phyloP scores from a whole-genome alignment of 1,140 invertebrate genomes.

The Panagrolaimus sp. region DNA sequence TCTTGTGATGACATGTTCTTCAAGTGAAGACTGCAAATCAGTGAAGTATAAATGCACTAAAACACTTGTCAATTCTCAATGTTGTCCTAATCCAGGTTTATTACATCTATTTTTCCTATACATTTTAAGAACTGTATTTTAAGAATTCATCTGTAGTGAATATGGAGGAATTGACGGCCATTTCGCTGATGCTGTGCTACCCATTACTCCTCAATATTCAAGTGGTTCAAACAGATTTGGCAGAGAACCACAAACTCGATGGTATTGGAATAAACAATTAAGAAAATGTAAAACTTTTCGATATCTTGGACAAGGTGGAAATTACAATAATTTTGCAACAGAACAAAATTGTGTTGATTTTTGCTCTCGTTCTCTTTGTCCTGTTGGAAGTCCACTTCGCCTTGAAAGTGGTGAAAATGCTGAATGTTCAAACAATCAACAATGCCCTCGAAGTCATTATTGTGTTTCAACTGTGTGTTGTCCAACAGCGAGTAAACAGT shows the following conservation, averaged over 20 bases:
- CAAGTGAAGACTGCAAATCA: slow-evolving; percentile 24
- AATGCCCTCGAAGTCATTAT: slow-evolving; percentile 38
- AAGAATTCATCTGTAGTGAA: slow-evolving; percentile 35
- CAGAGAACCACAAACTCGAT: slow-evolving; percentile 13
- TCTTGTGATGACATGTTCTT: slow-evolving; percentile 19
- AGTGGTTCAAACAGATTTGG: slow-evolving; percentile 16
- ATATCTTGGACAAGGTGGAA: slow-evolving; percentile 45
- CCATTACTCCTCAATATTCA: slow-evolving; percentile 14
- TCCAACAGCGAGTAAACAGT: slow-evolving; percentile 33
- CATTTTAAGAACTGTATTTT: not conserved
- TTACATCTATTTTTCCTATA: not conserved
- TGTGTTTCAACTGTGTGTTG: slow-evolving; percentile 33
- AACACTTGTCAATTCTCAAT: slow-evolving; percentile 20
- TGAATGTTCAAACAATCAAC: slow-evolving; percentile 25
- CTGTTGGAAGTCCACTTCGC: slow-evolving; percentile 34
- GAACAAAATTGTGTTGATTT: slow-evolving; percentile 38
- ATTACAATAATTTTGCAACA: slow-evolving; percentile 45
- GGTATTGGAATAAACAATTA: slow-evolving; percentile 20
- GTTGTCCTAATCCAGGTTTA: slow-evolving; percentile 35
- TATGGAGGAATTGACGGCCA: slow-evolving; percentile 32
- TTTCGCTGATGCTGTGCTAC: not conserved
- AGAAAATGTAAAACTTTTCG: slow-evolving; percentile 34
- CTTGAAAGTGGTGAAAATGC: slow-evolving; percentile 32
- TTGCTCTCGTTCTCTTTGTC: slow-evolving; percentile 32
- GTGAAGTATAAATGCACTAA: slow-evolving; percentile 33